A percentile compares a stretch with the other conserved stretches of the same genome.
Evolutionary conservation across 2,113 vertebrate genomes (phyloP).

Genomic region (Zapus hudsonius): DNA sequence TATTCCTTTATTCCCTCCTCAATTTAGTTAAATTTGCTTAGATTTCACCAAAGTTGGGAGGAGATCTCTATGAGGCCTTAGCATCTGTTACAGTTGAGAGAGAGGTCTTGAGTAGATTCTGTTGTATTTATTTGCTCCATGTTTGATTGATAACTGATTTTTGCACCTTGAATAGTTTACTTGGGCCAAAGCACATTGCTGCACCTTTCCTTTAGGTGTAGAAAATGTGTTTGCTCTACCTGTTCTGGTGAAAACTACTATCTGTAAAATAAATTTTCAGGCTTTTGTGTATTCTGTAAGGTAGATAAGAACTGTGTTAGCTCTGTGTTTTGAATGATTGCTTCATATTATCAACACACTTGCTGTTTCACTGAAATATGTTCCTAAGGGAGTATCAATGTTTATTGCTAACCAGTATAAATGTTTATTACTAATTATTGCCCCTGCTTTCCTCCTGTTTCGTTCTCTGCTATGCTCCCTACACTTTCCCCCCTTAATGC

Average conservation of each 20-base stretch:
- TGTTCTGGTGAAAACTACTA: slow-evolving; percentile 22
- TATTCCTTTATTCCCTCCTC: neutral
- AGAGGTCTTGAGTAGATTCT: neutral
- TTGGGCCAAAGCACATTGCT: slow-evolving; percentile 45
- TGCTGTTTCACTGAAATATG: slow-evolving; percentile 41
- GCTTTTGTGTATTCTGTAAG: neutral
- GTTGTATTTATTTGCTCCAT: slow-evolving; percentile 32
- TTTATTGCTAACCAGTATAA: slow-evolving; percentile 48
- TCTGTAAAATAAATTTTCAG: slow-evolving; percentile 58
- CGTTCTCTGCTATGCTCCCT: neutral
- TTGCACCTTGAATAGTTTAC: slow-evolving; percentile 39
- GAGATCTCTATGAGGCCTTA: neutral
- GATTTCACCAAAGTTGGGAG: neutral
- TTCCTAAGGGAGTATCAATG: slow-evolving; percentile 24
- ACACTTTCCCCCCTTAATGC: neutral
- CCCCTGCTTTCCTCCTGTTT: neutral
- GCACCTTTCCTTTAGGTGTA: slow-evolving; percentile 8
- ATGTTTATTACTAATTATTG: slow-evolving; percentile 28
- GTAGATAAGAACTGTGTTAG: slow-evolving; percentile 42
- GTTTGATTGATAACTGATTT: slow-evolving; percentile 9
- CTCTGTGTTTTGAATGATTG: slow-evolving; percentile 11
- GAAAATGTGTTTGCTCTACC: neutral
- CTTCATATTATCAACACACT: neutral
- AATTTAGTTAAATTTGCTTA: slow-evolving; percentile 22
- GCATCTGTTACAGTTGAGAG: neutral